Base-by-base conservation (phyloP, 1,140 invertebrate species). In the Pseudomyrmex flavicornis region DNA sequence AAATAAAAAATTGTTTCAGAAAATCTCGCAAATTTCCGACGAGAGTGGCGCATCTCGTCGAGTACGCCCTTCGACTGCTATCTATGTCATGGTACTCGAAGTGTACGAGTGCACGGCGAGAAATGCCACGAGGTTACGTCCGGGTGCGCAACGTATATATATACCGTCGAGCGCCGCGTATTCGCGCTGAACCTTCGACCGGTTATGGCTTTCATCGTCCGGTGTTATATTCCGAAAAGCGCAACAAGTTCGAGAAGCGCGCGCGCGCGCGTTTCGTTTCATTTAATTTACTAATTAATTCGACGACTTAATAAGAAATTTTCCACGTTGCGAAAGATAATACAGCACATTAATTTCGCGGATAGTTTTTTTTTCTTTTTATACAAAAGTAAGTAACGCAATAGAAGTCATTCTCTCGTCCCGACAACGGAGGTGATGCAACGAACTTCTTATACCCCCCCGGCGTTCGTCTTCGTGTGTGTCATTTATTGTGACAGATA, bases 41-140 rank as follows among this genome's bases (percentile, higher is more conserved):
- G 48, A 50, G 44, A 35, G 35, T 35, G 35, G 35, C 70, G 44
- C 52, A 80, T 17, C 58, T 17, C 58, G 22, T 1, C 44, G 46
- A 77, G 73, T 54, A 73, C 61, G 65, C 65, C 80, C 84, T 85
- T 75, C 52, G 26, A 15, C 22, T 44, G 52, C 5, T 84, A 66
- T 85, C 70, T 73, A 50, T 84, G 83, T 50, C 52, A 68, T 44
- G 84, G 54, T 77, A 56, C 73, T 77, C 22, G 50, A 75, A 75
- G 79, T 82, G 48, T 82, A 63, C 58, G 70, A 35, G 83, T 73
- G 20, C 52, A 76, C 35, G 56, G 65, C 56, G 74, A 76, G 85
- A 88, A 88, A 88, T 88, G 85, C 72, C 87, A 88, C 75, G 85
- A 85, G 87, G 85, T 88, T 88, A 88, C 76, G 63, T 87, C 85